Conservation (phyloP, 92 coral and sea anemone genomes). For the Siderastrea radians region DNA sequence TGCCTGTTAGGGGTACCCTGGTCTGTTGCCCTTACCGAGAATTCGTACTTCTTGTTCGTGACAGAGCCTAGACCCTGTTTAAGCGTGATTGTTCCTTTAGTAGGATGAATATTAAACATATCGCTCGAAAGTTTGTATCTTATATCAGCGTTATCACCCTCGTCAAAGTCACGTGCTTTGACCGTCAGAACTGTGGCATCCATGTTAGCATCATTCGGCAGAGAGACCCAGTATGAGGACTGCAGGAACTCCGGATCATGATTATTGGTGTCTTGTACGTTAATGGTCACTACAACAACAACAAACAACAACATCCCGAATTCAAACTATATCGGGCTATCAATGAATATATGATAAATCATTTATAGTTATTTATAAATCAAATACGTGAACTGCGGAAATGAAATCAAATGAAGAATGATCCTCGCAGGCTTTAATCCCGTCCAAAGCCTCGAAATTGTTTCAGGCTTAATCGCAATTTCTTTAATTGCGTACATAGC, state of each 20-base stretch:
- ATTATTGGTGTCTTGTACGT: conserved; percentile 90
- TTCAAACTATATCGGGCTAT: too few species aligned
- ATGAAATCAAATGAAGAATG: too few species aligned
- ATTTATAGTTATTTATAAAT: too few species aligned
- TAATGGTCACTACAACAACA: conserved; percentile 51
- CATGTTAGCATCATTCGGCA: conserved; percentile 66
- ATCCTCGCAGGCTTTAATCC: too few species aligned
- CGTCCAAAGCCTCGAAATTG: too few species aligned
- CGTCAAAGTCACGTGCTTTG: conserved; percentile 81
- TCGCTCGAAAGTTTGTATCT: conserved; percentile 66
- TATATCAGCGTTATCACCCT: conserved; percentile 80
- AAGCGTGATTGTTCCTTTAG: conserved; percentile 74
- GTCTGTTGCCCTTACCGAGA: conserved; percentile 82
- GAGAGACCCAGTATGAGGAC: conserved; percentile 89
- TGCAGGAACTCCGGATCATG: conserved; percentile 86
- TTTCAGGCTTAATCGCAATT: too few species aligned
- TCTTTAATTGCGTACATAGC: too few species aligned
- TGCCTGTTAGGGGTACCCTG: conserved; percentile 79
- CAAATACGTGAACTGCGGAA: too few species aligned
- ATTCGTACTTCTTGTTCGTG: conserved; percentile 65
- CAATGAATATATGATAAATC: too few species aligned
- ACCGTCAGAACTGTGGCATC: conserved; percentile 72
- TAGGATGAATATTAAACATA: conserved; percentile 60
- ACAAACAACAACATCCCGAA: not conserved
- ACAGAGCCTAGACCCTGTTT: conserved; percentile 57